Evolutionary conservation across 2,113 vertebrate species (phyloP).

Genomic region (Lucifuga dentata): DNA sequence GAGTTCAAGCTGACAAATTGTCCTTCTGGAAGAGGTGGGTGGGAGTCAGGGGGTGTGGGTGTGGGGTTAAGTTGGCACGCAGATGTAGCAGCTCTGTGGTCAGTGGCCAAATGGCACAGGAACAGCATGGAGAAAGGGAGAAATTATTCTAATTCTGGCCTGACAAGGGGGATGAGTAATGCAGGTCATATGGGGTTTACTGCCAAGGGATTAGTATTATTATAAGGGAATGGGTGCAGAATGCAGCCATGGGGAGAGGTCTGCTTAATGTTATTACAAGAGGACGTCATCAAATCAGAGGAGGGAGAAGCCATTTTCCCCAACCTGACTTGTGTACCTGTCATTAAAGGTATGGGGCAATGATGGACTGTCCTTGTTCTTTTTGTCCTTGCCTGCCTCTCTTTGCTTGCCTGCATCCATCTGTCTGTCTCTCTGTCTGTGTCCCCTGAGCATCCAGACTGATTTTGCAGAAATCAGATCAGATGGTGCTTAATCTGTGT

Average conservation of each 20-base stretch:
- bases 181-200: constrained; percentile 82
- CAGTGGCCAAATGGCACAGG: constrained; percentile 58
- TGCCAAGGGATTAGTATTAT: constrained; percentile 67
- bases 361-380: not conserved
- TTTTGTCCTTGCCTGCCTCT: not conserved
- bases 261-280: constrained; percentile 67
- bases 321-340: constrained; percentile 8
- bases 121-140: constrained; percentile 35
- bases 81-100: constrained; percentile 58
- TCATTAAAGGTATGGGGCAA: not conserved
- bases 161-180: constrained; percentile 77
- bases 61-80: constrained; percentile 36
- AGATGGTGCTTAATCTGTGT: constrained; percentile 76
- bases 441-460: constrained; percentile 58
- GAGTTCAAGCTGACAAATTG: constrained; percentile 3
- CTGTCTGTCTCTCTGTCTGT: constrained; percentile 17
- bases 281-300: constrained; percentile 43
- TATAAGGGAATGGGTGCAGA: constrained; percentile 67
- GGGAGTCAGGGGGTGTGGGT: not conserved
- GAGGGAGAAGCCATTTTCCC: constrained; percentile 5
- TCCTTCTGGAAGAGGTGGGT: not conserved
- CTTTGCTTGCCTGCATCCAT: not conserved
- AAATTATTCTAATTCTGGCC: constrained; percentile 74
- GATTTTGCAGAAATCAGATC: constrained; percentile 77
- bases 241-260: constrained; percentile 59